Base-by-base conservation (phyloP, 2,888 invertebrate species). In the Cheilosia pagana region DNA sequence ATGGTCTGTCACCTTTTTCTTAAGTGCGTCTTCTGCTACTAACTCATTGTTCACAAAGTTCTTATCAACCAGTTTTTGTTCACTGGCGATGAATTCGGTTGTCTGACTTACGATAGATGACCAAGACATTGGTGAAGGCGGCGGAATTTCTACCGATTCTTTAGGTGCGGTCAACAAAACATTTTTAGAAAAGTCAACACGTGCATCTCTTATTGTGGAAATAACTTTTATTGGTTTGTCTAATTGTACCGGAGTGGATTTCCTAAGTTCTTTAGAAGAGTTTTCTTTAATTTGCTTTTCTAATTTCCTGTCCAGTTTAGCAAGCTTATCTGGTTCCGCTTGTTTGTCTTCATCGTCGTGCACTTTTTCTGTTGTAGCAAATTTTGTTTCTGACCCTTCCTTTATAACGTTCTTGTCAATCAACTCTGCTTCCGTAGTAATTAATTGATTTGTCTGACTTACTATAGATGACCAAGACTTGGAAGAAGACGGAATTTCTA, bases 101-200 rank as follows among this genome's bases (percentile, higher is more conserved):
- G 14, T 65, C 10, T 67, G 0, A 7, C 87, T 82, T 5, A 87
- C 82, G n/a, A 31, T 88, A 82, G 53, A 53, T 1, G 53, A 53
- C 28, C 53, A 28, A 3, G 53, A 31, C 28, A 53, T 28, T 31
- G 31, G n/a, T 7, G 7, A 23, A 23, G 50, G 12, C 23, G 50
- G 1, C 2, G 12, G 2, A 50, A 23, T 50, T 21, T 21, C 25
- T 1, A 45, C 3, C 3, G 16, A 8, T 8, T 23, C 50, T 1
- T 23, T 14, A 1, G 8, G 4, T 14, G 3, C 0, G 5, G 14
- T 4, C 8, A 23, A 6, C 14, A 12, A 5, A 14, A 23, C 23
- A 25, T 14, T 23, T 50, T 50, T 12, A 6, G 12, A 14, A 50
- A 6, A 14, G 1, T 1, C 12, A 23, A 12, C 6, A 35, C 4